Base-by-base conservation (phyloP, 2,888 invertebrate species). In the Macrophya alboannulata region DNA sequence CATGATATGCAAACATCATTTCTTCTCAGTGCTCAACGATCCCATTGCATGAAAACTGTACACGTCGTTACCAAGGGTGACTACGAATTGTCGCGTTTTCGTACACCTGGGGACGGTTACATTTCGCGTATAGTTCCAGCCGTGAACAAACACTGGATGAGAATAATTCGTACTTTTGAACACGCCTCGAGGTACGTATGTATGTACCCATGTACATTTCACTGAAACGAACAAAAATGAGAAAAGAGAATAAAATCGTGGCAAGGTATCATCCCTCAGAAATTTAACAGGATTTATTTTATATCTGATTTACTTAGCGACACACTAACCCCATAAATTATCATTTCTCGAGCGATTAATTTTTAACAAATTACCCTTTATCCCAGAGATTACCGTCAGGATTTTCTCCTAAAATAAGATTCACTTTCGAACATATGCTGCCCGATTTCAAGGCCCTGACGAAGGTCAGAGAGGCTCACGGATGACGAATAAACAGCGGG, bases 391-490 rank as follows among this genome's bases (percentile, higher is more conserved):
- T 74, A 74, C 45, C 21, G 74, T 43, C 45, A 43, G 74, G 74
- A 17, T 21, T 74, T 74, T 45, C 6, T 45, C 21, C 45, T 74
- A 21, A 21, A 74, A 31, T 31, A 77, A 37, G 51, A 77, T 77
- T 77, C 77, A 77, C 51, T 51, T 21, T 31, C 12, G 51, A 21
- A 21, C 45, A 74, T 74, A 55, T 31, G 25, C 77, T 51, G 10
- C 15, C 9, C 8, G n/a, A 77, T 51, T 77, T 37, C 37, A 77
- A 72, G 37, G 37, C 77, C 77, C 55, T 77, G 51, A 77, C 77
- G 77, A 51, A 55, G 77, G 77, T 77, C 51, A 4, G 55, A 55
- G 77, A 17, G 77, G 77, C 37, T 77, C 55, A 51, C 55, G 77
- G 25, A 77, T 77, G 51, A 77, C 37, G 77, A 31, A 77, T n/a